Evolutionary conservation across 2,888 invertebrate genomes (phyloP), one percentile per base, ranked within the genome.

Genomic region (Julus scandinavius): DNA sequence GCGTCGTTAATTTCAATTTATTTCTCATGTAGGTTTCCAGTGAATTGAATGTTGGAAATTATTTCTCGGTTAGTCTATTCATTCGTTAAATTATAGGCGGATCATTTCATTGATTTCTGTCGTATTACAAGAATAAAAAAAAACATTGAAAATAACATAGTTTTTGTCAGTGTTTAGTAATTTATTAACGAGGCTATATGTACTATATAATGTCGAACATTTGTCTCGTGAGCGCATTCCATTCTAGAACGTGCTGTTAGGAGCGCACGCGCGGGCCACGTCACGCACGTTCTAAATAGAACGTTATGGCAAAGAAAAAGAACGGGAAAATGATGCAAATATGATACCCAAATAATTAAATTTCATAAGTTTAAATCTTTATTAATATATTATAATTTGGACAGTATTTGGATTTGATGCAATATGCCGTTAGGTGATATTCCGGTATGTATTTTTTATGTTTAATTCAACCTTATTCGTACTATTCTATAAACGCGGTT

Each of bases 81-180:
- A n/a, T 63, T 63, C 17, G 6, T 63, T 63, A 63, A 63, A n/a
- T n/a, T 63, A n/a, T 63, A 17, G 2, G n/a, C n/a, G n/a, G n/a
- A 63, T 63, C 63, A 63, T 63, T 63, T 63, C 63, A 63, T 63
- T 63, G 63, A 63, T 63, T 63, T 63, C 6, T n/a, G 3, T 63
- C 15, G 63, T 17, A 63, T 63, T 54, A 54, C 2, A 54, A 54
- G 1, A 54, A 45, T 5, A 45, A 45, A 45, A 45, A 45, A 45
- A 5, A 45, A 6, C 6, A 45, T 45, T 2, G 6, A 6, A 45
- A 45, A 45, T 45, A 5, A 45, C 41, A 45, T 45, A n/a, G n/a
- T n/a, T n/a, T n/a, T n/a, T n/a, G n/a, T n/a, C n/a, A n/a, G n/a
- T n/a, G n/a, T n/a, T n/a, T n/a, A n/a, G n/a, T n/a, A n/a, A n/a